Evolutionary conservation across 2,113 vertebrate species (phyloP), one percentile per base, ranked within the genome.

Genomic region (Urocitellus parryii): DNA sequence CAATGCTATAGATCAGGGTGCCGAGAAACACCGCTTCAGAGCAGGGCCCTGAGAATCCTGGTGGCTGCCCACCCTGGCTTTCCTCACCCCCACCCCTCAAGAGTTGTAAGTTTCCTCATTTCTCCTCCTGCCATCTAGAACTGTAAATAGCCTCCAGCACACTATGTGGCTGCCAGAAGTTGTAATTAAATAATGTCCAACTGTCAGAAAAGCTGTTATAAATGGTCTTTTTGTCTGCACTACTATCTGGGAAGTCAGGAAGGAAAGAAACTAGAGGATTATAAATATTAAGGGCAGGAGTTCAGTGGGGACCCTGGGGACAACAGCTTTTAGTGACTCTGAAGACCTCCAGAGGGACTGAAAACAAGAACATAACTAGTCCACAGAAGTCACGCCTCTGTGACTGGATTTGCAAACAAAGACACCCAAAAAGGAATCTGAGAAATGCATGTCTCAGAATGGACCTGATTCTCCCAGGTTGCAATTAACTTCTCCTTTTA

Each of bases 131-230:
- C 97, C 8, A 63, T 78, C 56, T 90, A 87, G 90, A 91, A 91
- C 98, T 98, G 98, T 98, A 98, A 99, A 98, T 98, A 98, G 95
- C 96, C 93, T 91, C 86, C 27, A 61, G 95, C 93, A 85, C 95
- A 96, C 91, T 98, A 92, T 96, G 95, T 96, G 95, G 98, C 97
- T 98, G 97, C 97, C 97, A 95, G 97, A 90, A 65, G 87, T 89
- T 98, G 95, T 97, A 98, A 98, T 98, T 98, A 98, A 98, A 98
- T 97, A 97, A 97, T 98, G 96, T 96, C 98, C 98, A 94, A 95
- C 98, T 97, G 97, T 97, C 98, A 98, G 94, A 67, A 98, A 98
- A 96, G 97, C 97, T 97, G 93, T 97, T 97, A 97, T 93, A 97
- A 97, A 97, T 82, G 93, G 91, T 94, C 94, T 73, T 95, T 98